Conservation (phyloP, 2,797 vertebrate genomes). For the Hydrophis major region DNA sequence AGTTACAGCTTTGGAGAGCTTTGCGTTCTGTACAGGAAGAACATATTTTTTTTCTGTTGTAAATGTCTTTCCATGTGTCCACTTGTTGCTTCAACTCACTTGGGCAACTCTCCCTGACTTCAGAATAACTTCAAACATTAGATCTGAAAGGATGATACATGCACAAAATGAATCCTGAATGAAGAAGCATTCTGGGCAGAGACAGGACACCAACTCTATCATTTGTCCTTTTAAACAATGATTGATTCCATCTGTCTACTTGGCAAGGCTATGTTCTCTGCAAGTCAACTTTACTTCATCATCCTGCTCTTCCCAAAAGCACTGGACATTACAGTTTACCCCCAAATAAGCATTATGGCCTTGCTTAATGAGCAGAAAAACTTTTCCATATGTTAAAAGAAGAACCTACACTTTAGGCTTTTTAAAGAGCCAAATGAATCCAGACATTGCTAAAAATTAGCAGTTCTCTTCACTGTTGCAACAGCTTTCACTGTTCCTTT, state of each 20-base stretch:
- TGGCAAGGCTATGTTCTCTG: conserved; percentile 5
- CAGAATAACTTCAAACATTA: not conserved
- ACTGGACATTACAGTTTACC: not conserved
- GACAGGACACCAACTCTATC: conserved; percentile 4
- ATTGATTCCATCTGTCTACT: conserved; percentile 26
- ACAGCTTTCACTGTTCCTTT: not conserved
- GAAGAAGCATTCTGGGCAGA: not conserved
- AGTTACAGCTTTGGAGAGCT: not conserved
- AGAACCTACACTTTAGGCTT: not conserved
- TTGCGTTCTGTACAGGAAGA: not conserved
- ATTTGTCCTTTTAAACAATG: conserved; percentile 17
- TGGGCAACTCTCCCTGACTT: not conserved
- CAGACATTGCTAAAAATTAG: not conserved
- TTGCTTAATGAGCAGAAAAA: conserved; percentile 4
- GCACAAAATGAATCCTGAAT: not conserved
- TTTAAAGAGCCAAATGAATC: not conserved
- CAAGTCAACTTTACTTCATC: not conserved
- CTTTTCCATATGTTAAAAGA: not conserved
- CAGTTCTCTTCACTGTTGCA: not conserved
- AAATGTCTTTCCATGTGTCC: not conserved
- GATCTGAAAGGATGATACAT: not conserved
- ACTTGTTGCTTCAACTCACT: not conserved
- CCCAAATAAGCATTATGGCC: not conserved
- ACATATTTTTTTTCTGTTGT: not conserved
- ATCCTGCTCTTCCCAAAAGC: not conserved